phyloP scores from a whole-genome alignment of 2,113 vertebrate species.

The Mola mola region DNA sequence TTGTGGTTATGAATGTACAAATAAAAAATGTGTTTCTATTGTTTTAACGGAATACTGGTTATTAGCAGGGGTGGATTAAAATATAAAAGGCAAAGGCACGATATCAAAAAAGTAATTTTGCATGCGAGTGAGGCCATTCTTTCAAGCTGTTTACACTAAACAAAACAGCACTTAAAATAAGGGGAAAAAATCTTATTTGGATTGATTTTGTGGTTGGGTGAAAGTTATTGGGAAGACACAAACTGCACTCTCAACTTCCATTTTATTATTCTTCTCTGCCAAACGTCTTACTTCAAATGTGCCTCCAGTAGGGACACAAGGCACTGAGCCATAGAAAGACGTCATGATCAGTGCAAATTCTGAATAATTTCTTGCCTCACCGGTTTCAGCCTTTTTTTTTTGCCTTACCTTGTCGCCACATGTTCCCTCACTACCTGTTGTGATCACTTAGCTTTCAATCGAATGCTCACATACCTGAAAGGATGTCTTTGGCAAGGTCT shows the following conservation, averaged over 20 bases:
- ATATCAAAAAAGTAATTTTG: no score
- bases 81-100: background rate
- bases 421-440: constrained; percentile 58
- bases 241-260: constrained; percentile 36
- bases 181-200: background rate
- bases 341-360: constrained; percentile 80
- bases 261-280: constrained; percentile 69
- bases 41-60: no score
- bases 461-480: constrained; percentile 62
- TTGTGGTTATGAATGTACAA: background rate
- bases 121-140: no score
- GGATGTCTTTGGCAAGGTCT: constrained; percentile 57
- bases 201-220: constrained; percentile 14
- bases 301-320: constrained; percentile 57
- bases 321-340: constrained; percentile 78
- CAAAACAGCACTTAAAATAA: background rate
- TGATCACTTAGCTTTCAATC: constrained; percentile 66
- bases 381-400: constrained; percentile 71
- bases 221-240: constrained; percentile 35
- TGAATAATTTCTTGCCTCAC: constrained; percentile 73
- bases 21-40: background rate
- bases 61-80: no score
- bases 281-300: constrained; percentile 66
- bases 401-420: constrained; percentile 64
- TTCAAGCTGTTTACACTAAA: background rate